Conservation (phyloP, 2,797 vertebrate species). For the Xyrichtys novacula region DNA sequence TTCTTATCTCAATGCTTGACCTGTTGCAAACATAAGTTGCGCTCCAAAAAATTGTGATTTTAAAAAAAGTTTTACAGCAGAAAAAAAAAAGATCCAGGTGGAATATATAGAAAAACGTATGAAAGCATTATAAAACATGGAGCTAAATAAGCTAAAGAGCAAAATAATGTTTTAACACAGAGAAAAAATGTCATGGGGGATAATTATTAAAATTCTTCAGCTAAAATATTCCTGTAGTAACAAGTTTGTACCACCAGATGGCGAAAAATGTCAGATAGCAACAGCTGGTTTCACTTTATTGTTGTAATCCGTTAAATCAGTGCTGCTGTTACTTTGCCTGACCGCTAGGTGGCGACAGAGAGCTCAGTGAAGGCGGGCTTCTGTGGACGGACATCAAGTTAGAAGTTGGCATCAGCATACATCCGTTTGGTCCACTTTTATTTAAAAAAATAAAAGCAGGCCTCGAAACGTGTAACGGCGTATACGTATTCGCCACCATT, state of each 20-base stretch:
- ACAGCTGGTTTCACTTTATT: conserved; percentile 40
- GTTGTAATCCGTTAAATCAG: conserved; percentile 2
- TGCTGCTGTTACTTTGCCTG: conserved; percentile 7
- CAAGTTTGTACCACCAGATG: conserved; percentile 23
- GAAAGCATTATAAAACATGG: too few relatives aligned
- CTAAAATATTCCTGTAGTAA: background rate
- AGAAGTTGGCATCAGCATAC: background rate
- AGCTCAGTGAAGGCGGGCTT: conserved; percentile 13
- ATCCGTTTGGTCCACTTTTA: background rate
- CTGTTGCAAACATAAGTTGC: too few relatives aligned
- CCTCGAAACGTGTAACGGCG: accelerated
- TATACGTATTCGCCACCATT: too few relatives aligned
- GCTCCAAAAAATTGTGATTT: too few relatives aligned
- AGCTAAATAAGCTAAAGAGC: background rate
- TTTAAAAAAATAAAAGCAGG: conserved; percentile 48
- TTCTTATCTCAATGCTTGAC: too few relatives aligned
- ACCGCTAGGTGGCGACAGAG: conserved; percentile 33
- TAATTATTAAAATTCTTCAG: background rate
- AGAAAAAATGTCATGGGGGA: background rate
- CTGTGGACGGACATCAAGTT: background rate
- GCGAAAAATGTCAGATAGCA: conserved; percentile 21
- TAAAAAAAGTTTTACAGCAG: too few relatives aligned
- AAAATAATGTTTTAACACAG: background rate
- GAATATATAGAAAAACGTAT: background rate
- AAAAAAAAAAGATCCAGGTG: background rate